These are phyloP conservation scores for Forbesichthys papilliferus DNA, from an alignment of 2,113 vertebrate species.

Conservation along the genomic window DNA sequence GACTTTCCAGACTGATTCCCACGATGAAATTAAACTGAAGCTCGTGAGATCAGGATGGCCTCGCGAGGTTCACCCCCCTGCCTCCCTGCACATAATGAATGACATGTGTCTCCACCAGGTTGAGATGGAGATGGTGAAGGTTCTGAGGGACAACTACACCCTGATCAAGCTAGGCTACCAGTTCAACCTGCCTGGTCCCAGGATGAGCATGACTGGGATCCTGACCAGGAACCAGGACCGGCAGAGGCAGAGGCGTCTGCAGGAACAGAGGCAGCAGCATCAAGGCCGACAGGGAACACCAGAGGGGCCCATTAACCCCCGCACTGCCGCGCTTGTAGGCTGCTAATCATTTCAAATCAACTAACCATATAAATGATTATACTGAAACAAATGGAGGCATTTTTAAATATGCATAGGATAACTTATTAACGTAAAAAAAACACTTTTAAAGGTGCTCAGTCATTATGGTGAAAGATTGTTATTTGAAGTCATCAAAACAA, in stretches of 20 bases:
- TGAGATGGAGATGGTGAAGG: conserved; percentile 96
- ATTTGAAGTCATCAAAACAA: too few relatives aligned
- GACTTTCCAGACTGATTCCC: too few relatives aligned
- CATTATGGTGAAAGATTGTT: too few relatives aligned
- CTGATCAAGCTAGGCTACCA: conserved; percentile 94
- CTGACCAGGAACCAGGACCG: conserved; percentile 95
- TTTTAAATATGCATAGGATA: too few relatives aligned
- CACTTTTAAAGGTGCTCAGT: too few relatives aligned
- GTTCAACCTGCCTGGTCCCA: conserved; percentile 92
- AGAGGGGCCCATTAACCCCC: conserved; percentile 69
- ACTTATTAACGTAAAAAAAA: too few relatives aligned
- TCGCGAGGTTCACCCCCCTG: too few relatives aligned
- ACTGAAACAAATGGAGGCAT: too few relatives aligned
- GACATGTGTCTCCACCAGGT: conserved; percentile 66
- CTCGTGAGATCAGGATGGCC: too few relatives aligned
- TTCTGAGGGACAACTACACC: conserved; percentile 88
- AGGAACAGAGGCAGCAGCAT: conserved; percentile 85
- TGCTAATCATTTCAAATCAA: neutral
- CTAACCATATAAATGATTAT: too few relatives aligned
- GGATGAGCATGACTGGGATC: conserved; percentile 96
- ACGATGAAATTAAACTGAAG: too few relatives aligned
- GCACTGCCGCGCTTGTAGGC: conserved; percentile 80
- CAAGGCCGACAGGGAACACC: conserved; percentile 68
- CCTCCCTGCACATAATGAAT: too few relatives aligned
- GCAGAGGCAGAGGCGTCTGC: conserved; percentile 89